Evolutionary conservation across 2,888 invertebrate genomes (phyloP).

Genomic region (Rhagophthalmus giganteus): DNA sequence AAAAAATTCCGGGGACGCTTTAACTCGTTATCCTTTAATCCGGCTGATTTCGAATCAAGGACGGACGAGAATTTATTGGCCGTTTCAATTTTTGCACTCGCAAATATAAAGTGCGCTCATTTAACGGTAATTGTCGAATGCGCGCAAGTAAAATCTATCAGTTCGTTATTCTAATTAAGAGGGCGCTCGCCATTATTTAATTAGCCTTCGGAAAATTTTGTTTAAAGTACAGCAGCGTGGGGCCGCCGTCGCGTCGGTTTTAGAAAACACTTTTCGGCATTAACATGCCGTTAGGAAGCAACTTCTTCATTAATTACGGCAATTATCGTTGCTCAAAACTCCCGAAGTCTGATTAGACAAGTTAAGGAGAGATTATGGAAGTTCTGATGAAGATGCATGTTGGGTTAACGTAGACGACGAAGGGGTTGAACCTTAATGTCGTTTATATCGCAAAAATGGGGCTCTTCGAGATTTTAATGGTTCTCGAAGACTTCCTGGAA

Average conservation of each 20-base stretch:
- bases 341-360: conserved; percentile 35
- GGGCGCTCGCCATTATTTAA: too few relatives aligned
- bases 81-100: too few relatives aligned
- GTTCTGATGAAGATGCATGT: conserved; percentile 32
- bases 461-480: conserved; percentile 17
- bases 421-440: conserved; percentile 20
- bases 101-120: too few relatives aligned
- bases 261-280: conserved; percentile 16
- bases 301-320: conserved; percentile 40
- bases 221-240: too few relatives aligned
- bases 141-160: too few relatives aligned
- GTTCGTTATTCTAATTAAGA: too few relatives aligned
- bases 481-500: conserved; percentile 10
- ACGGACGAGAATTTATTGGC: too few relatives aligned
- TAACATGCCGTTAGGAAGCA: conserved; percentile 38
- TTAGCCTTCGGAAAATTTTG: too few relatives aligned
- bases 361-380: conserved; percentile 33
- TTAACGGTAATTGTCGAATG: too few relatives aligned
- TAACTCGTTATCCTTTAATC: too few relatives aligned
- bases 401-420: conserved; percentile 16
- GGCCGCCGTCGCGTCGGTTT: not conserved
- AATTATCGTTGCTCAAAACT: conserved; percentile 38
- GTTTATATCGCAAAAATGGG: conserved; percentile 18
- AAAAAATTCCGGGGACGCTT: too few relatives aligned
- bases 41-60: too few relatives aligned